These are phyloP conservation scores for Orthonevra nobilis DNA, from an alignment of 2,888 invertebrate species.

Conservation along the genomic window DNA sequence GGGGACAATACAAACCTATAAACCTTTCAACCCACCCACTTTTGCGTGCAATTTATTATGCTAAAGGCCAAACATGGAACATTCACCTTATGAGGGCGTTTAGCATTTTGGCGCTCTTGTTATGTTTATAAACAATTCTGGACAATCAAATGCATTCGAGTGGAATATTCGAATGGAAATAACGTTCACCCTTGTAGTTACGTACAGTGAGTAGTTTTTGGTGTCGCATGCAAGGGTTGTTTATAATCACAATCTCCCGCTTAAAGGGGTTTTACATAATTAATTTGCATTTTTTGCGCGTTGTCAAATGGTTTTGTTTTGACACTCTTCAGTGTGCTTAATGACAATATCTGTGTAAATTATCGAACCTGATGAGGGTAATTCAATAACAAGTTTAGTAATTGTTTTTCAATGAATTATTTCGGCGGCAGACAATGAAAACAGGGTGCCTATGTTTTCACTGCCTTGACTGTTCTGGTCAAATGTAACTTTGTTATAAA, in stretches of 20 bases:
- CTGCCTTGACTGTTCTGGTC: too few relatives aligned
- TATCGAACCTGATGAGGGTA: slow-evolving; percentile 52
- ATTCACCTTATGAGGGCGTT: slow-evolving; percentile 28
- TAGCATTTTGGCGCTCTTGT: slow-evolving; percentile 50
- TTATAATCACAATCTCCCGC: background rate
- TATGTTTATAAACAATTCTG: slow-evolving; percentile 40
- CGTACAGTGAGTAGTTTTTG: too few relatives aligned
- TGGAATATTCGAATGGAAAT: slow-evolving; percentile 49
- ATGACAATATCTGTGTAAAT: slow-evolving; percentile 48
- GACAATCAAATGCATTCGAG: slow-evolving; percentile 34
- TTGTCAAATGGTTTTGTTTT: slow-evolving; percentile 35
- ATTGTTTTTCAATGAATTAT: slow-evolving; percentile 58
- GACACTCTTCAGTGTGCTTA: slow-evolving; percentile 42
- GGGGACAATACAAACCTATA: slow-evolving; percentile 29
- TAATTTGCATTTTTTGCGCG: slow-evolving; percentile 31
- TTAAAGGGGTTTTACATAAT: background rate
- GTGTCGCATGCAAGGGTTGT: slow-evolving; percentile 10
- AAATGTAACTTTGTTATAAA: too few relatives aligned
- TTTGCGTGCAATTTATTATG: slow-evolving; percentile 29
- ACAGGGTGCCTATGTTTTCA: slow-evolving; percentile 35
- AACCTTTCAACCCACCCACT: slow-evolving; percentile 7
- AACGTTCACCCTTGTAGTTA: slow-evolving; percentile 20
- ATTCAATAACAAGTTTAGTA: slow-evolving; percentile 43
- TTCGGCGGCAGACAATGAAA: slow-evolving; percentile 2
- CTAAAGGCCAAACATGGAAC: slow-evolving; percentile 38